Evolutionary conservation across 1,140 invertebrate species (phyloP), one percentile per base, ranked within the genome.

Genomic region (Helicoverpa zea): DNA sequence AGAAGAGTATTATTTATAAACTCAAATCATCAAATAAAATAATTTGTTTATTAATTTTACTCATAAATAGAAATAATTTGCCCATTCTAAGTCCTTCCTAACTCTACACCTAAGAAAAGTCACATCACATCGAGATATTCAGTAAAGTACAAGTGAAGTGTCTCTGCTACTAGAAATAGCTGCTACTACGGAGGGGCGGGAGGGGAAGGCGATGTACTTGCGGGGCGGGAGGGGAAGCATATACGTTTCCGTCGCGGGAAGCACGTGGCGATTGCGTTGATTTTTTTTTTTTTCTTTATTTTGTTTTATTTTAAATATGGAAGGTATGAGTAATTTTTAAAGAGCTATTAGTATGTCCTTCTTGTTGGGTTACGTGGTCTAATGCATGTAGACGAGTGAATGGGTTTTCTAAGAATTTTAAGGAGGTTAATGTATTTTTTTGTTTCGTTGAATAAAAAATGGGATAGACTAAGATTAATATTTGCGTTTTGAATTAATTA

Each of bases 81-180:
- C 14, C 81, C 35, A 29, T n/a, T 86, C 81, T 84, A 79, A 14
- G 11, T 4, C 3, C 14, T 83, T 84, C 23, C 49, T 80, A 80
- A 29, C n/a, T 88, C 87, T 88, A 75, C 51, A 9, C 73, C n/a
- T 49, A 79, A 80, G 84, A 81, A 88, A 76, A 84, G 82, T 87
- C 83, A 78, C 80, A 85, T 85, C 75, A 78, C 80, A 85, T 85
- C 75, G 68, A 85, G 83, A 84, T 76, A 86, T 83, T 70, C 83
- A 86, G 84, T 86, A 83, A 90, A 91, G 89, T 91, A 89, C 88
- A 85, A 88, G 82, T 87, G 86, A 90, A 92, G 89, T 92, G 92
- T 92, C 92, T 90, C 89, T 84, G 87, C 77, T 81, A 91, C 87
- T 91, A 89, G 89, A 92, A 93, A 93, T 92, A 93, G 91, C 88